phyloP scores from a whole-genome alignment of 2,113 vertebrate species.

The Platichthys flesus region DNA sequence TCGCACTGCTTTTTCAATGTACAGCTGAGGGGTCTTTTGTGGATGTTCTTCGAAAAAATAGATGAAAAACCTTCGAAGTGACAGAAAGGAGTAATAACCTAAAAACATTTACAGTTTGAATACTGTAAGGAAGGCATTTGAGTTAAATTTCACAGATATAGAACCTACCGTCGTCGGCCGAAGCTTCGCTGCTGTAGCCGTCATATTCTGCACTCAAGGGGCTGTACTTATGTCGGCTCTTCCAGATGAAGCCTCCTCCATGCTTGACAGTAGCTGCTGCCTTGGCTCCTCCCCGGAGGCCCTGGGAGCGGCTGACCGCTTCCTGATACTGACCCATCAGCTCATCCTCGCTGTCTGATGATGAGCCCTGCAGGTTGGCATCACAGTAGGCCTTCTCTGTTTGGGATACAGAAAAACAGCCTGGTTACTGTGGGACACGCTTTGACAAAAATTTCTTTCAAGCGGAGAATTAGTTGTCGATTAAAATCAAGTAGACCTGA shows the following conservation, averaged over 20 bases:
- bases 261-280: constrained; percentile 70
- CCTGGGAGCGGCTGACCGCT: constrained; percentile 89
- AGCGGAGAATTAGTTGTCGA: neutral
- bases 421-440: neutral
- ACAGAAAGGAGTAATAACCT: neutral
- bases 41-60: constrained; percentile 9
- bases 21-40: neutral
- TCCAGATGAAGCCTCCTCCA: constrained; percentile 89
- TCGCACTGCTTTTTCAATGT: neutral
- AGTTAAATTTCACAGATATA: neutral
- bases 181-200: constrained; percentile 96
- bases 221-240: constrained; percentile 93
- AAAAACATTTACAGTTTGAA: neutral
- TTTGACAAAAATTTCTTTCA: neutral
- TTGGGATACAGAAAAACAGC: neutral
- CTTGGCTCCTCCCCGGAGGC: constrained; percentile 77
- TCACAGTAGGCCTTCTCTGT: constrained; percentile 89
- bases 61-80: neutral
- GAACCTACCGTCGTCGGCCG: constrained; percentile 91
- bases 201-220: constrained; percentile 91
- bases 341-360: constrained; percentile 98
- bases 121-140: neutral
- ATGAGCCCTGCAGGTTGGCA: constrained; percentile 88
- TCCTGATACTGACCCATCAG: constrained; percentile 95
- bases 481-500: constrained; percentile 3